Conservation (phyloP, 2,888 invertebrate genomes). For the Platycheirus rosarum region DNA sequence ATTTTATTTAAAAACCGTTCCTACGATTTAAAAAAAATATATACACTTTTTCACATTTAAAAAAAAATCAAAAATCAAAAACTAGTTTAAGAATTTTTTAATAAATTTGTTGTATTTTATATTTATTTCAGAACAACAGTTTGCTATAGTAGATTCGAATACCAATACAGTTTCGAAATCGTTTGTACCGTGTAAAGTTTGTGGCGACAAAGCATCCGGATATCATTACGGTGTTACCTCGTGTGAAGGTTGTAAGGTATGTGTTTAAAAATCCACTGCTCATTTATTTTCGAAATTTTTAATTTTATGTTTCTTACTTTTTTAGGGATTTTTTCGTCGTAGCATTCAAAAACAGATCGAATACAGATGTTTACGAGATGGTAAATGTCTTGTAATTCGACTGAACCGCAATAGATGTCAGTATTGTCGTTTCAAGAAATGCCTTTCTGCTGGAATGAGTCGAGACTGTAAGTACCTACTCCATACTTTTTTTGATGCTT, state of each 20-base stretch:
- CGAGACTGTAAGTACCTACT: slow-evolving; percentile 93
- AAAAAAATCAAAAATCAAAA: no score
- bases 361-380: slow-evolving; percentile 96
- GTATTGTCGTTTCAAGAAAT: slow-evolving; percentile 98
- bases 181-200: slow-evolving; percentile 97
- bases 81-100: no score
- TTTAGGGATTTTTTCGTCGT: slow-evolving; percentile 96
- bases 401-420: slow-evolving; percentile 97
- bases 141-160: slow-evolving; percentile 91
- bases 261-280: slow-evolving; percentile 5
- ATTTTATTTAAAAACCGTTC: no score
- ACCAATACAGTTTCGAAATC: slow-evolving; percentile 91
- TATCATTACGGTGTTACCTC: slow-evolving; percentile 99
- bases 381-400: slow-evolving; percentile 96
- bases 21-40: no score
- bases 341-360: slow-evolving; percentile 99
- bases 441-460: slow-evolving; percentile 97
- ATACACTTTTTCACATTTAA: no score
- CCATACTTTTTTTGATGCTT: neutral
- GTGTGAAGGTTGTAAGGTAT: slow-evolving; percentile 98
- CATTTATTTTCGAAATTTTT: neutral
- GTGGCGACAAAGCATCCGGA: slow-evolving; percentile 94
- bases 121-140: slow-evolving; percentile 87
- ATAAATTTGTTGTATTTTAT: no score
- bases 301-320: slow-evolving; percentile 68